These are phyloP conservation scores for Podocnemis expansa DNA, from an alignment of 2,113 vertebrate species.

Conservation along the genomic window DNA sequence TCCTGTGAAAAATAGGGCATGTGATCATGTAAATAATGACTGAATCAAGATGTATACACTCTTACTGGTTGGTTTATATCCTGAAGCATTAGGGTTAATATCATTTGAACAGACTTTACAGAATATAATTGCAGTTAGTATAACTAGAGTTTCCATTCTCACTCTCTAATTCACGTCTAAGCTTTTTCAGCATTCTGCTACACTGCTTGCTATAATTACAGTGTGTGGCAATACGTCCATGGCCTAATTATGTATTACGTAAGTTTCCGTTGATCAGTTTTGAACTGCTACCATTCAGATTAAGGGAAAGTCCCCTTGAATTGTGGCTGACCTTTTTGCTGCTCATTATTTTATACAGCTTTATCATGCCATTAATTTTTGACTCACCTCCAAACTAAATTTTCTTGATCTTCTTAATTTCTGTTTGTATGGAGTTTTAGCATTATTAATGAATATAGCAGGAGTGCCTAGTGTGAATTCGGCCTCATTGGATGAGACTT, in stretches of 20 bases:
- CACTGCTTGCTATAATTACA: neutral
- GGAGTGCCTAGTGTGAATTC: neutral
- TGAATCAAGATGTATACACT: neutral
- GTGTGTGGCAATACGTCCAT: slow-evolving; percentile 6
- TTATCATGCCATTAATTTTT: neutral
- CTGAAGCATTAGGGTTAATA: neutral
- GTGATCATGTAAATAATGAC: neutral
- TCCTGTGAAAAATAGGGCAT: neutral
- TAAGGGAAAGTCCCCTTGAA: neutral
- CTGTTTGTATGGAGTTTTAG: neutral
- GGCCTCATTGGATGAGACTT: neutral
- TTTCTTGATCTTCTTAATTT: neutral
- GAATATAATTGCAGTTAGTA: neutral
- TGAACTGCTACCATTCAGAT: neutral
- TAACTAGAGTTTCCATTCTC: neutral
- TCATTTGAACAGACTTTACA: neutral
- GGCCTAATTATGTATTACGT: slow-evolving; percentile 1
- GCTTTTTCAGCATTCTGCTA: neutral
- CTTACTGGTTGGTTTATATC: neutral
- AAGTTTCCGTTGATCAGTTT: slow-evolving; percentile 24
- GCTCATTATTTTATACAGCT: neutral
- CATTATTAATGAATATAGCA: neutral
- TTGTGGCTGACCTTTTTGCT: slow-evolving; percentile 10
- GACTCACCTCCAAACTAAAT: neutral
- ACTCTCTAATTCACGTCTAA: neutral